These are phyloP conservation scores for Pyrgilauda ruficollis DNA, from an alignment of 2,113 vertebrate genomes.

Conservation along the genomic window DNA sequence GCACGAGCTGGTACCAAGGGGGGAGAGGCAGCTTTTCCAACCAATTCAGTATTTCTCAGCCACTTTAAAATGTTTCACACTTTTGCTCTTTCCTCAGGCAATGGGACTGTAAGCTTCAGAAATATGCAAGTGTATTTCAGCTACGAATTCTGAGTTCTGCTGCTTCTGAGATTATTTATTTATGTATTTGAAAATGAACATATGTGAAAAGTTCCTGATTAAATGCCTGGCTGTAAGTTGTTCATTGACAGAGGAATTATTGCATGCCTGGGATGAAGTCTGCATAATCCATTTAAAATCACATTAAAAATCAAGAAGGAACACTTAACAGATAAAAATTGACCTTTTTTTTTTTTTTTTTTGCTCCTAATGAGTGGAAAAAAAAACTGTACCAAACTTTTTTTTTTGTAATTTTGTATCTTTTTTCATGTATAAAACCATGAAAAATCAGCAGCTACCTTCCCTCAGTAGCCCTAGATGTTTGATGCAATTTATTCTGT, in stretches of 20 bases:
- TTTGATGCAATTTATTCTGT: not conserved
- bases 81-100: not conserved
- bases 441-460: not conserved
- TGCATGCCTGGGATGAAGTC: not conserved
- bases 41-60: not conserved
- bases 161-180: conserved; percentile 33
- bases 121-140: not conserved
- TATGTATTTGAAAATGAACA: not conserved
- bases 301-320: not conserved
- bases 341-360: not conserved
- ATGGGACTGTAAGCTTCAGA: not conserved
- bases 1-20: not conserved
- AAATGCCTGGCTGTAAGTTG: not conserved
- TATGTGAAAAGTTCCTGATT: not conserved
- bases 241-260: not conserved
- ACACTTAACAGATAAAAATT: not conserved
- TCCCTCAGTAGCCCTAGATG: not conserved
- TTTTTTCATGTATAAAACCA: not conserved
- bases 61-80: not conserved
- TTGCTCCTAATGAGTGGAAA: not conserved
- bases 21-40: not conserved
- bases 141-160: not conserved
- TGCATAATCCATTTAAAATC: not conserved
- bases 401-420: not conserved
- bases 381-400: not conserved